Evolutionary conservation across 2,797 vertebrate genomes (phyloP), one percentile per base, ranked within the genome.

Genomic region (Gallinago stenura): DNA sequence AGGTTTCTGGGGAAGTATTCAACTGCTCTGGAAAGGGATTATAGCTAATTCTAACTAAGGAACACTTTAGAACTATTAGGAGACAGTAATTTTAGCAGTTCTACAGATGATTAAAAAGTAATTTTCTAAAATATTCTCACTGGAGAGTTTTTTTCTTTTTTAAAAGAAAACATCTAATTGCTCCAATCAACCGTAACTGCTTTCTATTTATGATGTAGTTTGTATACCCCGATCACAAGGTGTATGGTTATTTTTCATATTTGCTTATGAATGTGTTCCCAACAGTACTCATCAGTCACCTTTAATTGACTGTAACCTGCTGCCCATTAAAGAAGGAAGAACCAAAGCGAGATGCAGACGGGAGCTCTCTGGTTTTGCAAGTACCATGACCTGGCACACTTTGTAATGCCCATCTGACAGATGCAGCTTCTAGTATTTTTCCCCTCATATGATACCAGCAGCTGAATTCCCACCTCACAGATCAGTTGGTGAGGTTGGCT

Each of bases 61-160:
- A 86, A 76, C 97, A 98, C 97, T 98, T 98, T 98, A 98, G 98
- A 98, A 98, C 97, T 98, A 98, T 98, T 98, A 98, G 97, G 97
- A 98, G 98, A 98, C 97, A 98, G 97, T 98, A 98, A 98, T 98
- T 98, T 87, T 98, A 98, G 96, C 98, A 97, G 97, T 98, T 98
- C 98, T 98, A 98, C 94, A 97, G 98, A 99, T 98, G 98, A 99
- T 99, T 99, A 99, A 99, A 99, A 99, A 99, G 98, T 98, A 97
- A 99, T 99, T 99, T 99, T 98, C 99, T 99, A 98, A 99, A 99
- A 99, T 99, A 99, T 99, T 99, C 99, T 99, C 99, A 98, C 97
- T 99, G 99, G 99, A 99, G 98, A 2, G 24, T 91, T 92, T 98
- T 97, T 96, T 94, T 25, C 98, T 97, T 97, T 97, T 97, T 97